Evolutionary conservation across 1,140 invertebrate genomes (phyloP).

Genomic region (Orius insidiosus): DNA sequence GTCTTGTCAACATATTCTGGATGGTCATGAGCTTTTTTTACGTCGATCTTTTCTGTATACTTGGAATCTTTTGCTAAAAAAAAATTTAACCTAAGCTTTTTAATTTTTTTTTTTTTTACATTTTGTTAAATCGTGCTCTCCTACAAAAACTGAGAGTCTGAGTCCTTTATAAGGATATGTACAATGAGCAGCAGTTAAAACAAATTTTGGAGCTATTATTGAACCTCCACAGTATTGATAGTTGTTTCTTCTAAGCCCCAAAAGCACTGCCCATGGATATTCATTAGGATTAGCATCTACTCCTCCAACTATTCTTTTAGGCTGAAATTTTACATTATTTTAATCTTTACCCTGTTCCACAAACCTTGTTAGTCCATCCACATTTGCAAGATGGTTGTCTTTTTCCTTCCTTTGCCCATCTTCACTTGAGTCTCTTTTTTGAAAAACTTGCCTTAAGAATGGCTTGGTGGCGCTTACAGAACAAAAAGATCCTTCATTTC

Average conservation of each 20-base stretch:
- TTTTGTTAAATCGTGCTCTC: neutral
- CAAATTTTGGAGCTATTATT: constrained; percentile 24
- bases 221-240: constrained; percentile 27
- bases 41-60: constrained; percentile 1
- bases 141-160: constrained; percentile 4
- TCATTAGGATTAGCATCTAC: constrained; percentile 33
- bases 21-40: constrained; percentile 20
- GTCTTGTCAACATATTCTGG: constrained; percentile 25
- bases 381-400: neutral
- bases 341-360: too few relatives aligned
- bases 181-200: constrained; percentile 28
- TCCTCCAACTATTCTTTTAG: constrained; percentile 42
- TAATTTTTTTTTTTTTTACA: too few relatives aligned
- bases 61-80: neutral
- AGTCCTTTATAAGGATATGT: neutral
- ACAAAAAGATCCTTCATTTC: neutral
- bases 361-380: constrained; percentile 10
- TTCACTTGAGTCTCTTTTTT: constrained; percentile 7
- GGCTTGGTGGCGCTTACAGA: constrained; percentile 4
- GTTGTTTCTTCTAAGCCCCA: constrained; percentile 14
- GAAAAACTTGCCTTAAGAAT: neutral
- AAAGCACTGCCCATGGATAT: constrained; percentile 26
- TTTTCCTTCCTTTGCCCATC: constrained; percentile 5
- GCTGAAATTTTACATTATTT: constrained; percentile 3
- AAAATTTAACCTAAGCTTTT: too few relatives aligned